These are phyloP conservation scores for Drosophila antonietae DNA, from an alignment of 2,888 invertebrate species.

Conservation along the genomic window DNA sequence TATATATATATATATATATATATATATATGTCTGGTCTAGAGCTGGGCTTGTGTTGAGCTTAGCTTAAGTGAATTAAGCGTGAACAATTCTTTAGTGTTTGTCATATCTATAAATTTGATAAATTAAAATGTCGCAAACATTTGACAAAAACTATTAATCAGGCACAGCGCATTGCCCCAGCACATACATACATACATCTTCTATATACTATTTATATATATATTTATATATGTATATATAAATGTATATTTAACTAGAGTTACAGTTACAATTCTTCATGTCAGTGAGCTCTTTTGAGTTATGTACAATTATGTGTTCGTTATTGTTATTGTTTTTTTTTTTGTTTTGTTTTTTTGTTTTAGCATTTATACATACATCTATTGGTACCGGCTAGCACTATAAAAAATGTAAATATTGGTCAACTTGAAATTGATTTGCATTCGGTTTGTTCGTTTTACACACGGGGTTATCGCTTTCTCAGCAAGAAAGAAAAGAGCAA, in stretches of 20 bases:
- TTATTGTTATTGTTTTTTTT: not conserved
- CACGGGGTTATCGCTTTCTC: slow-evolving; percentile 3
- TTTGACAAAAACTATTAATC: slow-evolving; percentile 19
- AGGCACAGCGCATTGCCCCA: slow-evolving; percentile 21
- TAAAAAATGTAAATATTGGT: slow-evolving; percentile 33
- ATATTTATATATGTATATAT: slow-evolving; percentile 42
- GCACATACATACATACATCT: slow-evolving; percentile 26
- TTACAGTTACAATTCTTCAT: slow-evolving; percentile 49
- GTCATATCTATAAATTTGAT: slow-evolving; percentile 7
- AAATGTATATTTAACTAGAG: slow-evolving; percentile 51
- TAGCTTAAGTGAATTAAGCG: slow-evolving; percentile 8
- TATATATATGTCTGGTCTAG: slow-evolving; percentile 29
- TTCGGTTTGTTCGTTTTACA: slow-evolving; percentile 30
- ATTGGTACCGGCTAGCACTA: slow-evolving; percentile 73
- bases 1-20: slow-evolving; percentile 28
- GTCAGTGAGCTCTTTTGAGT: slow-evolving; percentile 66
- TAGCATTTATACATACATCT: slow-evolving; percentile 66
- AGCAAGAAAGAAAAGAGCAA: not conserved
- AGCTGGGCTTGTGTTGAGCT: slow-evolving; percentile 25
- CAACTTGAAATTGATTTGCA: slow-evolving; percentile 36
- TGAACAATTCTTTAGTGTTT: slow-evolving; percentile 20
- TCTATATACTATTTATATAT: slow-evolving; percentile 39
- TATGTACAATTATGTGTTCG: slow-evolving; percentile 58
- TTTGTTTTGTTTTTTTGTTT: not conserved
- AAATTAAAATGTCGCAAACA: slow-evolving; percentile 46